Base-by-base conservation (phyloP, 30 jellyfish, hydroid and myxozoan genomes). In the Hydractinia symbiolongicarpus region DNA sequence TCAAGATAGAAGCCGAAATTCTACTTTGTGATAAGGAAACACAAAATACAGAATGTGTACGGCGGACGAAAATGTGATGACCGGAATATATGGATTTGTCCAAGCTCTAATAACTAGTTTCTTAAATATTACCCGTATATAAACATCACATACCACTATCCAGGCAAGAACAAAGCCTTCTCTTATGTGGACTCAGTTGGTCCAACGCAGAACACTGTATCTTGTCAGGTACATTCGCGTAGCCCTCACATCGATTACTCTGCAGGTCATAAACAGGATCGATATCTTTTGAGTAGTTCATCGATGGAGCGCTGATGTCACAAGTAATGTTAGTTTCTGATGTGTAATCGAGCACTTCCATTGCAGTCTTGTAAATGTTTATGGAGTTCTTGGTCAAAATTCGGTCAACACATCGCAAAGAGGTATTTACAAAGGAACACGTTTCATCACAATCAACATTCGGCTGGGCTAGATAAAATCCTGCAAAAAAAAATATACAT, bases 131-230 rank as follows among this genome's bases (percentile, higher is more conserved):
- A 30, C 44, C 2, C 44, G 44, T 30, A 30, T 30, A 30, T 30
- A 30, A 30, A 30, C 44, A 30, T 30, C 44, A 30, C 66, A 20
- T 19, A 71, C 80, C 80, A 19, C 9, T 9, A 3, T 71, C 80
- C 9, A 71, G 11, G 60, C 80, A 71, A 19, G 17, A 50, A 3
- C 80, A 71, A 30, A 71, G 80, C 66, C 80, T 71, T 71, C 80
- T 30, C n/a, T 19, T 49, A 15, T 71, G 30, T 1, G 44, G 44
- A 6, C 61, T 50, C 30, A 71, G 55, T 7, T 20, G 60, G 44
- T 30, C 6, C 2, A 14, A 4, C 60, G 80, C 15, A 19, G 80
- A 19, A 4, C 80, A 71, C 15, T 19, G 30, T 15, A 71, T 71
- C 40, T 53, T 71, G 0, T 9, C 66, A 19, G 80, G 80, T 8